Conservation (phyloP, 2,888 invertebrate species). For the Eurois occulta region DNA sequence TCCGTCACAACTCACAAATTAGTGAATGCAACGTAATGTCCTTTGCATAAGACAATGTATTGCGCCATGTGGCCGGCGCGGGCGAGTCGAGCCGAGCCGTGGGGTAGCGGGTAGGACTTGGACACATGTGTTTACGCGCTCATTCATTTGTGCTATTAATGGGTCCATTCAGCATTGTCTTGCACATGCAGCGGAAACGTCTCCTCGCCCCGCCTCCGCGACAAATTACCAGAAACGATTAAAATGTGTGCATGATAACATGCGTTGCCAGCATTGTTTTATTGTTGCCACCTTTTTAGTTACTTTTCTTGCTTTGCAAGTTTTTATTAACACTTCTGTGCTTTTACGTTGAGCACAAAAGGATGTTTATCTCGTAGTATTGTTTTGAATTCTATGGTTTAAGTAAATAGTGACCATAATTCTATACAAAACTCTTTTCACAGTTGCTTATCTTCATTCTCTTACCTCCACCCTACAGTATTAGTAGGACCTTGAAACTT, state of each 20-base stretch:
- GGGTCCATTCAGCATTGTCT: slow-evolving; percentile 89
- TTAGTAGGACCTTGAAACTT: not conserved
- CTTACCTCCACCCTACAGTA: not conserved
- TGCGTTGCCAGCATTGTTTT: slow-evolving; percentile 58
- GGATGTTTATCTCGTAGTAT: slow-evolving; percentile 34
- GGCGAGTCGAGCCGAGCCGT: slow-evolving; percentile 71
- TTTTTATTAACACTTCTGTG: slow-evolving; percentile 23
- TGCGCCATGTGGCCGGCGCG: slow-evolving; percentile 79
- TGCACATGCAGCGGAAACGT: slow-evolving; percentile 89
- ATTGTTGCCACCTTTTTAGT: slow-evolving; percentile 51
- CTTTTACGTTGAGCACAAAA: slow-evolving; percentile 18
- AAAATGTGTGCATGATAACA: slow-evolving; percentile 68
- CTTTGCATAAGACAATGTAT: slow-evolving; percentile 88
- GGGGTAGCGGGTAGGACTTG: slow-evolving; percentile 76
- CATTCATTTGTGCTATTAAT: slow-evolving; percentile 89
- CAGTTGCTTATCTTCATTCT: slow-evolving; percentile 6
- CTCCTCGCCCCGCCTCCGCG: slow-evolving; percentile 75
- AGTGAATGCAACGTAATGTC: slow-evolving; percentile 84
- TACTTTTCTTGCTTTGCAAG: slow-evolving; percentile 28
- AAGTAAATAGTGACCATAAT: slow-evolving; percentile 14
- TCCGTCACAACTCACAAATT: slow-evolving; percentile 79
- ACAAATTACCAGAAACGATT: slow-evolving; percentile 86
- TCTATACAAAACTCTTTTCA: slow-evolving; percentile 31
- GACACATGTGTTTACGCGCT: slow-evolving; percentile 87
- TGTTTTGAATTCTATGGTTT: slow-evolving; percentile 34